Evolutionary conservation across 2,113 vertebrate genomes (phyloP), one percentile per base, ranked within the genome.

Genomic region (Heterochromis multidens): DNA sequence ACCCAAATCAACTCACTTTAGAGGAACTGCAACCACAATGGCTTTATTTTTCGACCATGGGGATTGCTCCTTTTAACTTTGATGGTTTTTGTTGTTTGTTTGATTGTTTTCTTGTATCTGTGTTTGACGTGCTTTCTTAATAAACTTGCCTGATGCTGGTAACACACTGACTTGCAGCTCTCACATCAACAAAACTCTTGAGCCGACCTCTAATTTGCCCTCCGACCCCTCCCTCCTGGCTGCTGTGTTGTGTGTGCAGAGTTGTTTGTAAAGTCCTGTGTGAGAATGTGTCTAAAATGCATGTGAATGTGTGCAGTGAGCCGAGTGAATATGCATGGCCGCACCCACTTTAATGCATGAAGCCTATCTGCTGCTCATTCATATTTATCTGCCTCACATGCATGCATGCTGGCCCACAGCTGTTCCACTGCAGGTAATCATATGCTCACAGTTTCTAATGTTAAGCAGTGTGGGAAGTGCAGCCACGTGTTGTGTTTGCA

Each of bases 261-360:
- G 67, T 62, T 76, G 83, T 89, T 59, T 13, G 70, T 79, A 23
- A 78, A 79, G 79, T 84, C 81, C 79, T 76, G 6, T 52, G 43
- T 74, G 67, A 74, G 67, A 74, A 74, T 52, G 43, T 88, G 83
- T 87, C 31, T 87, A 59, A 90, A 81, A 84, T 58, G 81, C 89
- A 79, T 81, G 86, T 88, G 91, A 86, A 83, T 81, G 85, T 92
- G 92, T 92, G 87, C 87, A 90, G 79, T 85, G 85, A 91, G 84
- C 91, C 89, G 86, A 85, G 85, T 58, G 72, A 82, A 86, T 61
- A 93, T 89, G 92, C 92, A 92, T 92, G 76, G 84, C 37, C 81
- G 81, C 90, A 87, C 86, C 49, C 79, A 89, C 87, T 80, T 85
- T 84, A 92, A 92, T 83, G 90, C 88, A 89, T 81, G 61, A 77